Percentiles rank a stretch among this genome's conserved stretches.
phyloP scores from a whole-genome alignment of 2,888 invertebrate genomes.

The Xestobium rufovillosum region DNA sequence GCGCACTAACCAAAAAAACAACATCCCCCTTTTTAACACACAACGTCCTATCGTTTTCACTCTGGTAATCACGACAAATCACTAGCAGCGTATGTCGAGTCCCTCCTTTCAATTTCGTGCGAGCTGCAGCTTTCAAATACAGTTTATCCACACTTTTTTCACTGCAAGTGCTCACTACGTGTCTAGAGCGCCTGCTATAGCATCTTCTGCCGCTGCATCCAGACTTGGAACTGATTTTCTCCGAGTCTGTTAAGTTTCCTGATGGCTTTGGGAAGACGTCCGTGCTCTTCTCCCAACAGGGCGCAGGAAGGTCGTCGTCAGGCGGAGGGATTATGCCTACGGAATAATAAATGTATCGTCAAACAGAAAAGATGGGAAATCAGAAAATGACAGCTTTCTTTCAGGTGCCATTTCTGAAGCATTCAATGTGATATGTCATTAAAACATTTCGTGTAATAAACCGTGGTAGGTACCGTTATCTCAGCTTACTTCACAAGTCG shows the following conservation, averaged over 20 bases:
- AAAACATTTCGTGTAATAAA: too few species aligned
- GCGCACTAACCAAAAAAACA: slow-evolving; percentile 57
- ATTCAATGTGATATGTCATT: too few species aligned
- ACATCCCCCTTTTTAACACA: slow-evolving; percentile 67
- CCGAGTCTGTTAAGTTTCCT: slow-evolving; percentile 74
- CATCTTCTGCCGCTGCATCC: slow-evolving; percentile 52
- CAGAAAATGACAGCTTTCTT: too few species aligned
- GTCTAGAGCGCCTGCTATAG: slow-evolving; percentile 31
- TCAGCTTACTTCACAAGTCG: too few species aligned
- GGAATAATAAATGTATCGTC: too few species aligned
- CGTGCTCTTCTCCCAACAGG: slow-evolving; percentile 75
- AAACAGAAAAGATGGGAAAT: slow-evolving; percentile 13
- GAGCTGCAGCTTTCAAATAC: slow-evolving; percentile 56
- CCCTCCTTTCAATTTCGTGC: slow-evolving; percentile 39
- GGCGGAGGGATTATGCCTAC: slow-evolving; percentile 45
- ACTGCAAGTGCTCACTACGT: slow-evolving; percentile 46
- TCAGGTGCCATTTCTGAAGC: too few species aligned
- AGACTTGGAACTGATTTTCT: slow-evolving; percentile 58
- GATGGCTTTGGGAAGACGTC: slow-evolving; percentile 75
- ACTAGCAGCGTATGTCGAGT: slow-evolving; percentile 63
- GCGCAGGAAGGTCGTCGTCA: slow-evolving; percentile 52
- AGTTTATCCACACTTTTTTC: slow-evolving; percentile 67
- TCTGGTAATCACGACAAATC: slow-evolving; percentile 60
- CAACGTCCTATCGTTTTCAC: slow-evolving; percentile 51
- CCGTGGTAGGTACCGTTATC: too few species aligned